phyloP scores from a whole-genome alignment of 2,888 invertebrate genomes.

The Erebia aethiops region DNA sequence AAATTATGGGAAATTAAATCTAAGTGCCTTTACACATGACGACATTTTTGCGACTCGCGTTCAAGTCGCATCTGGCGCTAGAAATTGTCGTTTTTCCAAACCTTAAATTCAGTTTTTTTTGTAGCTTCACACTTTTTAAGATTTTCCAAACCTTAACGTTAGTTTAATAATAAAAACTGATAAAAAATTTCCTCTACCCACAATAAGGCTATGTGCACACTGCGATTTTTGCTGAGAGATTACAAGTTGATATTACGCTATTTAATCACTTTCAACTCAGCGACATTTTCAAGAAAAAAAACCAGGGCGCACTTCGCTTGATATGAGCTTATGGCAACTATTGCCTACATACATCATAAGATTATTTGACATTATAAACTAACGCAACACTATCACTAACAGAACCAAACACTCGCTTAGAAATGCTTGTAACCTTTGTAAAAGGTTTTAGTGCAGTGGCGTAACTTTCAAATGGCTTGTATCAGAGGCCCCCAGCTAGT shows the following conservation, averaged over 20 bases:
- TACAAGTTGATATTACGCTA: neutral
- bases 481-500: neutral
- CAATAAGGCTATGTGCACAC: neutral
- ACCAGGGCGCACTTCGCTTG: constrained; percentile 38
- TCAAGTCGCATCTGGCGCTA: neutral
- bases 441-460: constrained; percentile 33
- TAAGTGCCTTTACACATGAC: constrained; percentile 18
- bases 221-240: constrained; percentile 1
- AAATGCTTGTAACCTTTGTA: constrained; percentile 70
- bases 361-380: constrained; percentile 56
- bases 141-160: neutral
- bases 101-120: neutral
- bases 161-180: neutral
- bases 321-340: constrained; percentile 71
- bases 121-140: constrained; percentile 22
- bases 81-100: neutral
- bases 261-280: neutral
- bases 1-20: constrained; percentile 62
- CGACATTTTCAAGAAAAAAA: neutral
- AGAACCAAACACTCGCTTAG: constrained; percentile 52
- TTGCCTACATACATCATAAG: constrained; percentile 60
- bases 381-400: constrained; percentile 51
- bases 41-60: neutral
- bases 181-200: neutral
- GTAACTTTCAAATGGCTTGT: neutral